Conservation (phyloP, 2,113 vertebrate genomes). For the Jaculus jaculus region DNA sequence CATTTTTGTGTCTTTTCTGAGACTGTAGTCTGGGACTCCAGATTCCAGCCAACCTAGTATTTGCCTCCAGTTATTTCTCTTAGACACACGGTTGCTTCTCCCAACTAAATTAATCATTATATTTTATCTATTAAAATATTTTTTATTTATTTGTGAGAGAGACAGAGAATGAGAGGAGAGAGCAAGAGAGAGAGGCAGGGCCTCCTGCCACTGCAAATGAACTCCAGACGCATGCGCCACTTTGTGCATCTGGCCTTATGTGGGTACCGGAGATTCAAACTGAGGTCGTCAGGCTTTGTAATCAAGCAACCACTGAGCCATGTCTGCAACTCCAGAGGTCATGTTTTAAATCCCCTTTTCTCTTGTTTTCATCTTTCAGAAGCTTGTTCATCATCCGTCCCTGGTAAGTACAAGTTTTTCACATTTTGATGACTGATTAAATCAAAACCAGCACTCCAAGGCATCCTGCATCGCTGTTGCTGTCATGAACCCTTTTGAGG, state of each 20-base stretch:
- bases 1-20: not conserved
- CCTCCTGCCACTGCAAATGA: no score
- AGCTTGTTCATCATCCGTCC: conserved; percentile 89
- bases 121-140: no score
- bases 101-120: not conserved
- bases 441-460: conserved; percentile 49
- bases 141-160: no score
- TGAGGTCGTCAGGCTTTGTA: no score
- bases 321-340: not conserved
- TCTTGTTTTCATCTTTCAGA: conserved; percentile 84
- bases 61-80: conserved; percentile 37
- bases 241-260: no score
- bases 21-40: not conserved
- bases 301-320: no score
- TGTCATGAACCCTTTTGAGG: not conserved
- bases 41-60: not conserved
- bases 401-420: conserved; percentile 85
- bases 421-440: conserved; percentile 30
- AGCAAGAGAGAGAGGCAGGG: no score
- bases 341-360: conserved; percentile 49
- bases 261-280: no score
- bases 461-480: not conserved
- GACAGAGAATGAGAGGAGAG: no score
- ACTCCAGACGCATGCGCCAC: no score
- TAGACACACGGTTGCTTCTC: not conserved